Conservation (phyloP, 2,888 invertebrate genomes). For the Protonemura montana region DNA sequence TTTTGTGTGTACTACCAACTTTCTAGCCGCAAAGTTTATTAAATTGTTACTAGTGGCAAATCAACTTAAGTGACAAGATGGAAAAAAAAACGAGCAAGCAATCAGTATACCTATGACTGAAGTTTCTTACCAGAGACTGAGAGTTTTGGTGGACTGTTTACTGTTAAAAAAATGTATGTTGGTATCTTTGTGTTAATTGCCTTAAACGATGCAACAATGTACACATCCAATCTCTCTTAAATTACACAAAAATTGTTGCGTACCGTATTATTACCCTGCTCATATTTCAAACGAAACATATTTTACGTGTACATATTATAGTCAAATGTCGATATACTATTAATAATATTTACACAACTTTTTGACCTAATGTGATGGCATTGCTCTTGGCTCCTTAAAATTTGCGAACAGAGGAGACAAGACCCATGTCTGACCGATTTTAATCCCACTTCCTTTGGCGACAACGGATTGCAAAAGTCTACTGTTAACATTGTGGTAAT, state of each 20-base stretch:
- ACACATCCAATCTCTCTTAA: constrained; percentile 49
- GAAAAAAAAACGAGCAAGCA: background rate
- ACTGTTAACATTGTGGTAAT: constrained; percentile 56
- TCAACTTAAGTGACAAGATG: background rate
- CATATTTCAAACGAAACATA: constrained; percentile 50
- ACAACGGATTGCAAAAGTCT: constrained; percentile 45
- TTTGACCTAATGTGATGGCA: constrained; percentile 50
- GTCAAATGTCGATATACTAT: constrained; percentile 7
- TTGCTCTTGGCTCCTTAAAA: constrained; percentile 43
- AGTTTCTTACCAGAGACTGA: background rate
- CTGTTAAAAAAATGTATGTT: constrained; percentile 39
- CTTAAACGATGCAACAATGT: constrained; percentile 52
- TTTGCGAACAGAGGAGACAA: background rate
- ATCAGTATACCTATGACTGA: background rate
- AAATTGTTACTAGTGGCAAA: constrained; percentile 12
- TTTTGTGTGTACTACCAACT: background rate
- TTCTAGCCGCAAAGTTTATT: background rate
- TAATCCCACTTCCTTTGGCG: constrained; percentile 51
- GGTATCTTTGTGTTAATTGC: constrained; percentile 52
- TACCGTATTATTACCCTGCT: constrained; percentile 49
- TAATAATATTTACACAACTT: constrained; percentile 51
- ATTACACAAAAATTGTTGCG: constrained; percentile 19
- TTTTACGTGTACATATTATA: constrained; percentile 14
- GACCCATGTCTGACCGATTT: constrained; percentile 47
- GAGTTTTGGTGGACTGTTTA: constrained; percentile 20